Base-by-base conservation (phyloP, 2,888 invertebrate genomes). In the Parthenolecanium corni region DNA sequence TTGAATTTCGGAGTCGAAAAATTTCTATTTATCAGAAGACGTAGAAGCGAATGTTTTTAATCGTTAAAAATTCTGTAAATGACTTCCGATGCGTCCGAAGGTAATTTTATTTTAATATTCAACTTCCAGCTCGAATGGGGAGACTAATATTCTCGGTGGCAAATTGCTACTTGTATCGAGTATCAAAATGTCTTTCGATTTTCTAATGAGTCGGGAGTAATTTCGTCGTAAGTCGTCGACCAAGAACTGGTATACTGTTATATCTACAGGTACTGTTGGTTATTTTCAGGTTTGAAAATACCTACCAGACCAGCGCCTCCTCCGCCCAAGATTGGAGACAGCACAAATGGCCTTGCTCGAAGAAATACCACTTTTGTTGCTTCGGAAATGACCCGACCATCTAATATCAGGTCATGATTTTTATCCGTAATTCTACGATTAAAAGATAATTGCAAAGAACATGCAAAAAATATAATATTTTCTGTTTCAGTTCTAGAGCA, bases 301-400 rank as follows among this genome's bases (percentile, higher is more conserved):
- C 67, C 67, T 40, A 67, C 65, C 20, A 64, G 67, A 25, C 66
- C 67, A 3, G 67, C 67, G n/a, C 67, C 67, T 12, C 66, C 66
- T 9, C 67, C 67, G 0, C 67, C 66, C 5, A 65, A 65, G 38
- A 36, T 38, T 18, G 52, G 62, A 25, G 66, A 31, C 4, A 31
- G 66, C 54, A 54, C 67, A 9, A 61, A 61, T 51, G 61, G 61
- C 4, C 46, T 38, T 24, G 1, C 20, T n/a, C 47, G 49, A 23
- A 46, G 47, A 40, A 61, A 36, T 23, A 40, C 61, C 11, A 40
- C 61, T 23, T 51, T 38, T n/a, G 21, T 23, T 23, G 3, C 42
- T 3, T 1, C 42, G 23, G 42, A 16, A 21, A 38, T 40, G 16
- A 23, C 6, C 20, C 38, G 42, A 54, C 9, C 24, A 40, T 40